Conservation (phyloP, 1,140 invertebrate genomes). For the Lepidostoma basale region DNA sequence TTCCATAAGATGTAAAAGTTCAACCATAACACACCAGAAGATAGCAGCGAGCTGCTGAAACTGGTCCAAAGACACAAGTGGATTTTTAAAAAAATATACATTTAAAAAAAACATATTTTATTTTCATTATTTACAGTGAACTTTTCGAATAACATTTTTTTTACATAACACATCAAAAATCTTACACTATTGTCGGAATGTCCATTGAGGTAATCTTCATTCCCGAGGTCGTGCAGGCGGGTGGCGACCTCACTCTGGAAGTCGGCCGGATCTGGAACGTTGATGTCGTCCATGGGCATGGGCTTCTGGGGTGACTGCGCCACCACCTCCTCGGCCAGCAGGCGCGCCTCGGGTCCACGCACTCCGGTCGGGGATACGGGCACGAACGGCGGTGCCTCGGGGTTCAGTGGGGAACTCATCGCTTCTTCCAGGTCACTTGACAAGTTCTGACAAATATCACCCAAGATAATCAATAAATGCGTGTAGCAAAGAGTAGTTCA, state of each 20-base stretch:
- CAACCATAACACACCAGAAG: too few relatives aligned
- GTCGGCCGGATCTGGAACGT: conserved; percentile 66
- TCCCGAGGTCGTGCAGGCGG: conserved; percentile 65
- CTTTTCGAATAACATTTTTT: not conserved
- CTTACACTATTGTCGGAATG: conserved; percentile 51
- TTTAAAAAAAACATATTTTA: not conserved
- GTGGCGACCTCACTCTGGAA: conserved; percentile 66
- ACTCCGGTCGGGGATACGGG: conserved; percentile 63
- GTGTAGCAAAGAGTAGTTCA: too few relatives aligned
- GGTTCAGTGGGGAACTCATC: conserved; percentile 75
- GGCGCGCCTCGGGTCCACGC: conserved; percentile 46
- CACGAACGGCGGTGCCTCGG: conserved; percentile 75
- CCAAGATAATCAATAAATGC: too few relatives aligned
- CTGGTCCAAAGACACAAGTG: too few relatives aligned
- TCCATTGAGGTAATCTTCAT: conserved; percentile 61
- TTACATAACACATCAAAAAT: not conserved
- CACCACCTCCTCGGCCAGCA: conserved; percentile 61
- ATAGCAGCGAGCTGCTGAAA: too few relatives aligned
- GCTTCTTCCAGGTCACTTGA: conserved; percentile 49
- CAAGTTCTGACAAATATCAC: conserved; percentile 10
- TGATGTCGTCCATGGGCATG: conserved; percentile 65
- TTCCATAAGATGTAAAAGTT: too few relatives aligned
- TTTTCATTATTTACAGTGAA: not conserved
- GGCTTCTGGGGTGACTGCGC: conserved; percentile 69
- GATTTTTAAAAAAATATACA: too few relatives aligned